Base-by-base conservation (phyloP, 2,797 vertebrate species). In the Etheostoma nigrum region DNA sequence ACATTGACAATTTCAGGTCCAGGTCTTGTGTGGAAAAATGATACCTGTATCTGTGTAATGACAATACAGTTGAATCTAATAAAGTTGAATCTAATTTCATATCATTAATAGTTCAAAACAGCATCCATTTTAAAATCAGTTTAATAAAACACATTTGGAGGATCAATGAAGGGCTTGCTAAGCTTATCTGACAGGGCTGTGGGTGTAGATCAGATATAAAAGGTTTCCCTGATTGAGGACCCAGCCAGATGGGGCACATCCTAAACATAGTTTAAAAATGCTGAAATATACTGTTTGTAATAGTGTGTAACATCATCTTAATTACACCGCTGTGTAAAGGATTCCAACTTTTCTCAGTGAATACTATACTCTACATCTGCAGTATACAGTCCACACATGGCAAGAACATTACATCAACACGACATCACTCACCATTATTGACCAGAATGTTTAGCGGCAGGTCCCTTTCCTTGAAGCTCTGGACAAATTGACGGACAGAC, bases 361-460 rank as follows among this genome's bases (percentile, higher is more conserved):
- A 49, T 48, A 44, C 27, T 57, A 27, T 14, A 8, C 54, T 63
- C 30, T 30, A 45, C 16, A 74, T 13, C 11, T 21, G 11, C 8
- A 61, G 53, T 18, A 25, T 14, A 33, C 6, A 15, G 11, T 2
- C 4, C 13, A 14, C 61, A 60, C 6, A 42, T n/a, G 54, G 9
- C 15, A 7, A n/a, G 0, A 78, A 64, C 47, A 47, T 11, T 19
- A 58, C 14, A 14, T 49, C n/a, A 36, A 36, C 36, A 36, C 36
- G 51, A 19, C 48, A 48, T 62, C 67, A 95, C 96, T 95, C 89
- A 99, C 97, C 97, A 78, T 97, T 97, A 87, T 98, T 98, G 85
- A 98, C 90, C 86, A 98, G 92, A n/a, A 96, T 85, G 77, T 97
- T 95, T 16, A 98, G 94, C 1, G 93, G 94, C 62, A 95, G 90